Evolutionary conservation across 2,888 invertebrate genomes (phyloP), one percentile per base, ranked within the genome.

Genomic region (Kryphioiulus occultus): DNA sequence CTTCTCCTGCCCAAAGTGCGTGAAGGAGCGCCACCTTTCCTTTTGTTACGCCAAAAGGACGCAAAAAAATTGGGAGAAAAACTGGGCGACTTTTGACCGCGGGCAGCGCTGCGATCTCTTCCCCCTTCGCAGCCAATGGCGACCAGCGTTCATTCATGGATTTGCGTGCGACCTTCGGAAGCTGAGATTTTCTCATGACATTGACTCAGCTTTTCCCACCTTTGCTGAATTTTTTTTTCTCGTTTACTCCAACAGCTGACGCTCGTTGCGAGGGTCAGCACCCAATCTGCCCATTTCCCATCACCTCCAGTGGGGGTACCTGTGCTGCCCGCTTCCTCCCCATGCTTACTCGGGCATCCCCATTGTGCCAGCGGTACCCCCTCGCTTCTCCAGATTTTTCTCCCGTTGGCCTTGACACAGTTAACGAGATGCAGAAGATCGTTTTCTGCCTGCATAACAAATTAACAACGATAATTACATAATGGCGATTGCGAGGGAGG

Each of bases 181-280:
- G n/a, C 44, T n/a, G 83, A 87, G 83, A 87, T 87, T 87, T 87
- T 87, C 87, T 87, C 87, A 87, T 83, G 87, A 87, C 87, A 87
- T 87, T 87, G 87, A 87, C 82, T 87, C 47, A 87, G 59, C 39
- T n/a, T 35, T 84, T 84, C 35, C 84, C 68, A 68, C 68, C 68
- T 68, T 26, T 26, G 22, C 19, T 47, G 47, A n/a, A n/a, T 44
- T 47, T n/a, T 30, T 85, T 85, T 39, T 85, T 85, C 22, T 30
- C 32, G 84, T 42, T 39, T 85, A 85, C 85, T 44, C 84, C 84
- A 44, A 68, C 86, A 86, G 84, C 84, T 84, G 84, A 42, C 84
- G 42, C 35, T 84, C 22, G 35, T 1, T 5, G 22, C n/a, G 42
- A 84, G 42, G 42, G 30, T 44, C 44, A 86, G 44, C 35, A n/a